phyloP scores from a whole-genome alignment of 2,888 invertebrate genomes.

The Cryptocheilus praepositus region DNA sequence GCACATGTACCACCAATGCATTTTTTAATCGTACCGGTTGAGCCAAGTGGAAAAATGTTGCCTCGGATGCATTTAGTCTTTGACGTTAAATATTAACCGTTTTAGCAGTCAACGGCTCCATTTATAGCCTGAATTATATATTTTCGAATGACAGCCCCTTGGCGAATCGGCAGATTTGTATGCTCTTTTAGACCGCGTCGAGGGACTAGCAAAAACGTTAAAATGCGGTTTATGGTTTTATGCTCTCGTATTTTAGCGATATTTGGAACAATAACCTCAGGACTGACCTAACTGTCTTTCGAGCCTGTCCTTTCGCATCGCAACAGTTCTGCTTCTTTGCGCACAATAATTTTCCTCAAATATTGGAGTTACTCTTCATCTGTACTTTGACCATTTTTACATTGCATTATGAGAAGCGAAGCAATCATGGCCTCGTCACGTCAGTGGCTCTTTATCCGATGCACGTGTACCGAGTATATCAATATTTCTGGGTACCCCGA shows the following conservation, averaged over 20 bases:
- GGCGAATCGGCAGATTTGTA: slow-evolving; percentile 56
- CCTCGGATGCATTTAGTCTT: slow-evolving; percentile 7
- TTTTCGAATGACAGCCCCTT: slow-evolving; percentile 45
- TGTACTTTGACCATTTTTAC: too few relatives aligned
- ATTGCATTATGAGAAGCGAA: too few relatives aligned
- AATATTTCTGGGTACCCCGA: neutral
- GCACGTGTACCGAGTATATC: neutral
- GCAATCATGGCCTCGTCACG: neutral
- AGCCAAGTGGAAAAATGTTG: too few relatives aligned
- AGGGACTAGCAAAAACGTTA: slow-evolving; percentile 58
- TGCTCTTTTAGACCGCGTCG: slow-evolving; percentile 42
- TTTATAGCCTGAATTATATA: slow-evolving; percentile 57
- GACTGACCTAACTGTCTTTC: slow-evolving; percentile 56
- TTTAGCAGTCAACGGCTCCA: slow-evolving; percentile 50
- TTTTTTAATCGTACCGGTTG: too few relatives aligned
- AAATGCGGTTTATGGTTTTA: slow-evolving; percentile 67
- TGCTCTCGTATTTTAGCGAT: slow-evolving; percentile 63
- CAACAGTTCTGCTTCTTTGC: slow-evolving; percentile 19
- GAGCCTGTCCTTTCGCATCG: slow-evolving; percentile 16
- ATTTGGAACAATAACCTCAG: slow-evolving; percentile 63
- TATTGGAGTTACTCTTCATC: too few relatives aligned
- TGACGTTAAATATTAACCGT: slow-evolving; percentile 57
- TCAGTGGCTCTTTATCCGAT: neutral
- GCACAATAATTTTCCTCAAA: too few relatives aligned
- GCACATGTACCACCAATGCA: too few relatives aligned